Evolutionary conservation across 2,888 invertebrate species (phyloP).

Genomic region (Hirtodrosophila alboralis): DNA sequence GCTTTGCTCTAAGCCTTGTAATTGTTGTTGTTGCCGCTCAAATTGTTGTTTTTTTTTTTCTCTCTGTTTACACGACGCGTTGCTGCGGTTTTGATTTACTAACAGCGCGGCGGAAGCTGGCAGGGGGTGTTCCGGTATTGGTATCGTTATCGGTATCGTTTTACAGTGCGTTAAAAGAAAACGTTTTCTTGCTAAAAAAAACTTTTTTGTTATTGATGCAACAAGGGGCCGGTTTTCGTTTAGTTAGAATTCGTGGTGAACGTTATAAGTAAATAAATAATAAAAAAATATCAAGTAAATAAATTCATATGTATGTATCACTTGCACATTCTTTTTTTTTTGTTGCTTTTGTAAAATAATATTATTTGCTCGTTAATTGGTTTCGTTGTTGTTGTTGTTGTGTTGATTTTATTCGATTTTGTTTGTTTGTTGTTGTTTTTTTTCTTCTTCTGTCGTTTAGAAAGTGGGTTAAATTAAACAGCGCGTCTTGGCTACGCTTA

Average conservation of each 20-base stretch:
- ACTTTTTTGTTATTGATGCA: constrained; percentile 17
- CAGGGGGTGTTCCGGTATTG: constrained; percentile 56
- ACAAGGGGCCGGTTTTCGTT: constrained; percentile 36
- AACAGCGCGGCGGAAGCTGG: constrained; percentile 16
- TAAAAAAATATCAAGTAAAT: constrained; percentile 47
- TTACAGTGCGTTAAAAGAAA: constrained; percentile 56
- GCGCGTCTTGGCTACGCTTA: constrained; percentile 60
- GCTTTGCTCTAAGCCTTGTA: no score
- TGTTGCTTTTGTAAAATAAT: constrained; percentile 29
- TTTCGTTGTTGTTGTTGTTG: constrained; percentile 52
- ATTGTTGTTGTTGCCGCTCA: constrained; percentile 26
- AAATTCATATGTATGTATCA: constrained; percentile 58
- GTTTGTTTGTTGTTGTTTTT: constrained; percentile 33
- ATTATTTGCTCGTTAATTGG: constrained; percentile 68
- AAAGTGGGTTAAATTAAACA: constrained; percentile 72
- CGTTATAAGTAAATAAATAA: constrained; percentile 28
- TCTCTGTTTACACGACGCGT: constrained; percentile 56
- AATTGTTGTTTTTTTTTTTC: constrained; percentile 33
- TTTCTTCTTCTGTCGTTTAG: constrained; percentile 62
- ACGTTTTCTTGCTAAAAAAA: constrained; percentile 43
- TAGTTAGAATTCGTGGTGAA: constrained; percentile 48
- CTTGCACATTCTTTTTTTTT: constrained; percentile 56
- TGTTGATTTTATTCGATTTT: constrained; percentile 49
- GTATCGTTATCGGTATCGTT: constrained; percentile 14
- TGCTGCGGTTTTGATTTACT: constrained; percentile 54